A percentile compares a stretch with the other conserved stretches of the same genome.
Evolutionary conservation across 2,113 vertebrate genomes (phyloP).

Genomic region (Caretta caretta): DNA sequence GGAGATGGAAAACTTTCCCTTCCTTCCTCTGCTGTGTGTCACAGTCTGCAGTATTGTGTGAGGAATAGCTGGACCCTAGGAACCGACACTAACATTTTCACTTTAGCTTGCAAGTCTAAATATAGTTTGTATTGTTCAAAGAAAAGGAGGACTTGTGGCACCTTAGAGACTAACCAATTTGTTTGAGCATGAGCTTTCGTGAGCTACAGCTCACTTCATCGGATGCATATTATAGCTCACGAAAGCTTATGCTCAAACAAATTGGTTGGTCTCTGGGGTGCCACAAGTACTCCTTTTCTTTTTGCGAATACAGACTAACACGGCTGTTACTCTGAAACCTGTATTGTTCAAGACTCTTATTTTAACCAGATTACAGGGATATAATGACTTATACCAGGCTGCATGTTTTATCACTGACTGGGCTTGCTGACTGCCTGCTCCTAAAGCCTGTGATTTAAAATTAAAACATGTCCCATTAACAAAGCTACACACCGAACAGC

Average conservation of each 20-base stretch:
- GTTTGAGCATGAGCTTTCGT: too few species aligned
- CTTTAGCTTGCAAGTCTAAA: not conserved
- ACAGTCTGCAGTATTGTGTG: accelerated
- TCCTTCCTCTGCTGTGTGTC: not conserved
- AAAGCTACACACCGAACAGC: not conserved
- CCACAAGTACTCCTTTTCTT: too few species aligned
- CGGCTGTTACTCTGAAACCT: not conserved
- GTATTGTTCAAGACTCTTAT: not conserved
- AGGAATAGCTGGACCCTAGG: not conserved
- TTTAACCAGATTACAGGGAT: not conserved
- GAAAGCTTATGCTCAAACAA: too few species aligned
- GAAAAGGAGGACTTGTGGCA: too few species aligned
- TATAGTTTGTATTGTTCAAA: not conserved
- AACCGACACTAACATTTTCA: accelerated
- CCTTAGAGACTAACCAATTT: too few species aligned
- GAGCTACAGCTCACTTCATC: too few species aligned
- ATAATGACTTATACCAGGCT: not conserved
- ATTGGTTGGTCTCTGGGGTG: too few species aligned
- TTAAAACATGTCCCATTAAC: not conserved
- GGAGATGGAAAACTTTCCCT: not conserved
- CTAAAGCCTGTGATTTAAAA: not conserved
- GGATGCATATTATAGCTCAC: too few species aligned
- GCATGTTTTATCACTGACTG: not conserved
- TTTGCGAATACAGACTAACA: too few species aligned
- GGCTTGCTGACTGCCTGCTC: not conserved